These are phyloP conservation scores for Drosophila melanica DNA, from an alignment of 1,140 invertebrate species.

Conservation along the genomic window DNA sequence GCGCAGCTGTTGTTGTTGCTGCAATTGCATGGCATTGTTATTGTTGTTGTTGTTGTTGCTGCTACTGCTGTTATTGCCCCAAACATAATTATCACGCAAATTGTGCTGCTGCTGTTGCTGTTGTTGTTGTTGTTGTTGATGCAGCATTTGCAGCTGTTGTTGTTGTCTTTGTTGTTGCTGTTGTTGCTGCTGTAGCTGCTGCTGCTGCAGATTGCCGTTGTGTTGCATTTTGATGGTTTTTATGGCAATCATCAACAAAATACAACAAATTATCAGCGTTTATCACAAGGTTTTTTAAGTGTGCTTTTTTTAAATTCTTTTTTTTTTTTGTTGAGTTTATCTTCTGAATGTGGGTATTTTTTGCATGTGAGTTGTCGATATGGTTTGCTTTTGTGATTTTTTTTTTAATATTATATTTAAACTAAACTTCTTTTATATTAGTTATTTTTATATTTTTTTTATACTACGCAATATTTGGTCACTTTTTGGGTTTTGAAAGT, in stretches of 20 bases:
- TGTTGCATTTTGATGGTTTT: constrained; percentile 73
- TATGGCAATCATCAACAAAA: constrained; percentile 72
- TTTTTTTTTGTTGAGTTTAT: constrained; percentile 22
- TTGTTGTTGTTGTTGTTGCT: constrained; percentile 29
- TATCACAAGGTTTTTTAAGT: constrained; percentile 60
- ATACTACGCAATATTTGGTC: constrained; percentile 39
- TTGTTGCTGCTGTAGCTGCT: constrained; percentile 31
- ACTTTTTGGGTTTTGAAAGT: constrained; percentile 20
- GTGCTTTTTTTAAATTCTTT: constrained; percentile 28
- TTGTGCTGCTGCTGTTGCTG: constrained; percentile 54
- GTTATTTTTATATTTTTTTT: constrained; percentile 2
- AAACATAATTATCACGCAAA: constrained; percentile 60
- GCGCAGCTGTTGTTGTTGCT: constrained; percentile 51
- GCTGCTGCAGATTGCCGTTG: constrained; percentile 52
- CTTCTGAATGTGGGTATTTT: constrained; percentile 14
- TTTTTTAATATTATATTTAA: background rate
- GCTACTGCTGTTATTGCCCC: constrained; percentile 38
- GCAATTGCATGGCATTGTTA: constrained; percentile 44
- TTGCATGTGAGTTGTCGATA: background rate
- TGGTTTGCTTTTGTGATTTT: background rate
- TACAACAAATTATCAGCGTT: constrained; percentile 70
- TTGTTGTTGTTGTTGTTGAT: constrained; percentile 38
- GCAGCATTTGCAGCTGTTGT: constrained; percentile 51
- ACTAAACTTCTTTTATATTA: background rate
- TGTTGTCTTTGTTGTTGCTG: constrained; percentile 38